Conservation (phyloP, 2,113 vertebrate genomes). For the Callipepla squamata region DNA sequence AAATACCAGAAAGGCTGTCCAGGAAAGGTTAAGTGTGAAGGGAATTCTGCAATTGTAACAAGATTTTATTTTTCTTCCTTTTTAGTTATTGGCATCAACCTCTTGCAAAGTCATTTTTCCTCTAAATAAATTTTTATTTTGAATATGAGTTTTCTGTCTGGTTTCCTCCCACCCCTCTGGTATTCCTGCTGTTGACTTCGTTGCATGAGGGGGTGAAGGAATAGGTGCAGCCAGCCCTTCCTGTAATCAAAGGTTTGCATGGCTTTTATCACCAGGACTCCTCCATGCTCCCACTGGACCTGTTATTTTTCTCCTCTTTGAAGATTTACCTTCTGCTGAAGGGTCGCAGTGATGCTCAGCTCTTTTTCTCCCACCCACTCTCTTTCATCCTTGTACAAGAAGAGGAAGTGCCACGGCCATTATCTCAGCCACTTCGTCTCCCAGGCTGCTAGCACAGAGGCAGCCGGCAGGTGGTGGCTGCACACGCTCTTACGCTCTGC, state of each 20-base stretch:
- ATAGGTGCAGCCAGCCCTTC: neutral
- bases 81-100: constrained; percentile 73
- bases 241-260: neutral
- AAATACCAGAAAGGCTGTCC: neutral
- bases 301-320: neutral
- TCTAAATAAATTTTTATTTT: constrained; percentile 86
- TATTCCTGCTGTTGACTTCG: neutral
- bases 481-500: rapidly evolving
- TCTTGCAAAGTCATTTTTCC: constrained; percentile 84
- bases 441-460: rapidly evolving
- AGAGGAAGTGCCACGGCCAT: neutral
- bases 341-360: neutral
- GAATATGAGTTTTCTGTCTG: neutral
- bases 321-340: neutral
- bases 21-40: neutral
- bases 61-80: constrained; percentile 95
- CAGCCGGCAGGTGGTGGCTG: neutral
- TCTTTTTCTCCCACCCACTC: neutral
- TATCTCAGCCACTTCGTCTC: neutral
- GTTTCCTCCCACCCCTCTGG: neutral
- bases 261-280: neutral
- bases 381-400: neutral
- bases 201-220: neutral
- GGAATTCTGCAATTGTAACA: constrained; percentile 69
- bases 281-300: neutral